Evolutionary conservation across 2,113 vertebrate genomes (phyloP).

Genomic region (Bos javanicus): DNA sequence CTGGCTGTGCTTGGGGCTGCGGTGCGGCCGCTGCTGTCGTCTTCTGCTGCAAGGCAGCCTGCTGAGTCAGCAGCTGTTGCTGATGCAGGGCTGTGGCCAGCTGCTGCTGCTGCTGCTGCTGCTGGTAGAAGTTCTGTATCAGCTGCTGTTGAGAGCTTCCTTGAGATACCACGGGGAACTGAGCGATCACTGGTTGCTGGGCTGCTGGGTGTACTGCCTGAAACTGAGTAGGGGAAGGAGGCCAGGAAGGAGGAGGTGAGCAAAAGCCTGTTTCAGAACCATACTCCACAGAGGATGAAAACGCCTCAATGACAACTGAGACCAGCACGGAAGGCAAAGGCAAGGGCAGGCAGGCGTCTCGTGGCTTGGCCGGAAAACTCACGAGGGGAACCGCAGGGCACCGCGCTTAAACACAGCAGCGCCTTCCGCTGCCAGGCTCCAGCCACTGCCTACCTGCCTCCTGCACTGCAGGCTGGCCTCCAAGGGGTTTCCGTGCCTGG

Average conservation of each 20-base stretch:
- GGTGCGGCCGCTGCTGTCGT: conserved; percentile 44
- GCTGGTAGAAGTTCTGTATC: conserved; percentile 85
- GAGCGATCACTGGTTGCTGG: conserved; percentile 58
- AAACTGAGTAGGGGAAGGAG: conserved; percentile 42
- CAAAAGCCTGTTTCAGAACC: neutral
- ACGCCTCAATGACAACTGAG: neutral
- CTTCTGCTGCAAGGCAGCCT: conserved; percentile 81
- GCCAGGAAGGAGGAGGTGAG: neutral
- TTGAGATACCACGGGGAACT: conserved; percentile 82
- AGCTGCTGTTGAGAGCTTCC: conserved; percentile 79
- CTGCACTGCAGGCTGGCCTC: neutral
- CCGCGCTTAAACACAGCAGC: neutral
- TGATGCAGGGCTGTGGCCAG: conserved; percentile 78
- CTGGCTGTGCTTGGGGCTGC: conserved; percentile 69
- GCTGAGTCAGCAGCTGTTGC: conserved; percentile 81
- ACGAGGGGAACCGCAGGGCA: neutral
- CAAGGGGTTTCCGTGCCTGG: neutral
- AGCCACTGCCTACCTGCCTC: neutral
- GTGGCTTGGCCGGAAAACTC: neutral
- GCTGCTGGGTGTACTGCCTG: conserved; percentile 37
- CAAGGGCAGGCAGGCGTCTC: neutral
- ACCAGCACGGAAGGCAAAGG: neutral
- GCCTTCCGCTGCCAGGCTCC: neutral
- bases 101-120: conserved; percentile 79
- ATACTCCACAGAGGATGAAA: neutral